phyloP scores from a whole-genome alignment of 1,140 invertebrate genomes.

The Aricia agestis region DNA sequence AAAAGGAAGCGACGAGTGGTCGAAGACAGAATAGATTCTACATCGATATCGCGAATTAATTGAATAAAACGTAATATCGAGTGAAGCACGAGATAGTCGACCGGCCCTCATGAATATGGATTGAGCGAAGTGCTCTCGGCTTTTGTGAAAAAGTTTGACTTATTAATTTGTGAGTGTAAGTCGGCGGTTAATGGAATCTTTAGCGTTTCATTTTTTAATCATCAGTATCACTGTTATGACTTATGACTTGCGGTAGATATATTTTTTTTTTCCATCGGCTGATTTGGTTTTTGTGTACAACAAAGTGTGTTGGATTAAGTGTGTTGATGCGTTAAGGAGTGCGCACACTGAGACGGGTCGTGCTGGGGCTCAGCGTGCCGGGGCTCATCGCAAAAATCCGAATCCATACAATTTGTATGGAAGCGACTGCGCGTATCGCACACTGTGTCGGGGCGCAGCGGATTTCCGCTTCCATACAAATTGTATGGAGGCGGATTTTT shows the following conservation, averaged over 20 bases:
- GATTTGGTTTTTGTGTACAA: too few species aligned
- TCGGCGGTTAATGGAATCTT: constrained; percentile 22
- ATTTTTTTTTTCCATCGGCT: too few species aligned
- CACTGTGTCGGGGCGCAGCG: too few species aligned
- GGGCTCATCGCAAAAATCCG: too few species aligned
- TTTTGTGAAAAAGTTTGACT: constrained; percentile 53
- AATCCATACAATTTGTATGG: too few species aligned
- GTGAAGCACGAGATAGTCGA: constrained; percentile 37
- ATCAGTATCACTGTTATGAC: constrained; percentile 2
- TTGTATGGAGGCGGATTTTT: too few species aligned
- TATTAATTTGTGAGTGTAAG: constrained; percentile 45
- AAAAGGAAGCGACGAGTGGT: constrained; percentile 46
- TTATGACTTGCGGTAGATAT: not conserved
- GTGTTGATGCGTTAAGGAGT: too few species aligned
- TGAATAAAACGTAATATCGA: constrained; percentile 61
- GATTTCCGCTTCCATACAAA: too few species aligned
- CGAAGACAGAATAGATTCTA: constrained; percentile 44
- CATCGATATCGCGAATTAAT: constrained; percentile 63
- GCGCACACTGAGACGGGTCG: too few species aligned
- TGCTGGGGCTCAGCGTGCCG: too few species aligned
- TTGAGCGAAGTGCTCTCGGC: constrained; percentile 42
- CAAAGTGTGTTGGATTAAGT: too few species aligned
- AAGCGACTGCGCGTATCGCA: too few species aligned
- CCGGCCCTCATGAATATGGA: constrained; percentile 59
- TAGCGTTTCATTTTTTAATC: constrained; percentile 8